Evolutionary conservation across 2,113 vertebrate species (phyloP).

Genomic region (Petaurus breviceps): DNA sequence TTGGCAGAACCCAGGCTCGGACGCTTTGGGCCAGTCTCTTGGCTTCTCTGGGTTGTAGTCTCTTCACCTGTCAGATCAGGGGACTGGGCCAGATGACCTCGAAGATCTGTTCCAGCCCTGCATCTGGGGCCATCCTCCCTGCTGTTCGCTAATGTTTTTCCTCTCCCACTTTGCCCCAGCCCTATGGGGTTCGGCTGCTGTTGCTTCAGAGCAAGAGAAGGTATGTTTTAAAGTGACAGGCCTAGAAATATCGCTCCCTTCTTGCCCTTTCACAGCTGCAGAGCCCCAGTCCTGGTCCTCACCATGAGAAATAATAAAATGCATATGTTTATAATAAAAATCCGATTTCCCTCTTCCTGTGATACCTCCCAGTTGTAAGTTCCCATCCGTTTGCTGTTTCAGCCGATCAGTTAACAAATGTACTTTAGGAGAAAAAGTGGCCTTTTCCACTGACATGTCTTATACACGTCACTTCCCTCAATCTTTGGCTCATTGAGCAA

Average conservation of each 20-base stretch:
- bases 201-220: conserved; percentile 56
- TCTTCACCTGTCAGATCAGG: background rate
- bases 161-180: conserved; percentile 4
- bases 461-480: conserved; percentile 74
- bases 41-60: background rate
- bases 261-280: conserved; percentile 76
- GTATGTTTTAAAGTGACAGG: conserved; percentile 78
- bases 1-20: background rate
- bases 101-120: background rate
- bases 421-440: conserved; percentile 79
- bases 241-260: conserved; percentile 75
- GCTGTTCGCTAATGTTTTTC: conserved; percentile 55
- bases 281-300: conserved; percentile 69
- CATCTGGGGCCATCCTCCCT: background rate
- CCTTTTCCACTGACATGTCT: conserved; percentile 79
- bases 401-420: conserved; percentile 81
- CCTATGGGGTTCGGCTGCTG: conserved; percentile 61
- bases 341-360: conserved; percentile 79
- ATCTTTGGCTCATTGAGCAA: conserved; percentile 73
- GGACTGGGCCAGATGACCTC: background rate
- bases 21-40: background rate
- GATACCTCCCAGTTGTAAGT: conserved; percentile 79
- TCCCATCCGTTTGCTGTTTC: conserved; percentile 80
- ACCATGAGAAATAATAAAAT: conserved; percentile 76
- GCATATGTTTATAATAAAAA: conserved; percentile 82